Base-by-base conservation (phyloP, 2,113 vertebrate species). In the Gymnorhina tibicen region DNA sequence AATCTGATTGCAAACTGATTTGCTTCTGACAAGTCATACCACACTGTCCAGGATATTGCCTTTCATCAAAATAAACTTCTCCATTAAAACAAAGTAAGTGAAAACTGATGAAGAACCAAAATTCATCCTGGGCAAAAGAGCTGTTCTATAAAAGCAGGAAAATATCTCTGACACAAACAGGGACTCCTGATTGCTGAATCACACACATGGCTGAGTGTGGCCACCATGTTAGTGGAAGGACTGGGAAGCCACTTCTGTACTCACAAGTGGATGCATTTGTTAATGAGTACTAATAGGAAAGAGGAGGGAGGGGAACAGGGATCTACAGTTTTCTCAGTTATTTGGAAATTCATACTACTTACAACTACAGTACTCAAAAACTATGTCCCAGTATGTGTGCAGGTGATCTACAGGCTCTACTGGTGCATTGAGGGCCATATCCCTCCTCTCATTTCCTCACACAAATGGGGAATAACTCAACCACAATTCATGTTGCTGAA, bases 341-440 rank as follows among this genome's bases (percentile, higher is more conserved):
- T 56, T 66, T 81, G 42, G 32, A 80, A 96, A 95, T 77, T 50
- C 24, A 58, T 70, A 30, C 28, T 55, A 44, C 44, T 84, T 56
- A 24, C 21, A 58, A 66, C 39, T 20, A 8, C 7, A n/a, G 35
- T 66, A 63, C 47, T 74, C 26, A 77, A 63, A 58, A 73, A 41
- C 4, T 8, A 15, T 74, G 35, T 70, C 24, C 16, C 5, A 1
- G 2, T 49, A 28, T 27, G 10, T 18, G 5, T n/a, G 27, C n/a
- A 70, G 33, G 30, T 52, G 47, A 62, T 33, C 47, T 70, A 50
- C 47, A 81, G 26, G 26, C 27, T 59, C 53, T 49, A 41, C 19
- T 26, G 72, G 32, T 35, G 73, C 16, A 46, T 8, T 0, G 0
- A 79, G 59, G 30, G 32, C 49, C 35, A 19, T 30, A 52, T n/a